Conservation (phyloP, 2,888 invertebrate genomes). For the Acheta domesticus region DNA sequence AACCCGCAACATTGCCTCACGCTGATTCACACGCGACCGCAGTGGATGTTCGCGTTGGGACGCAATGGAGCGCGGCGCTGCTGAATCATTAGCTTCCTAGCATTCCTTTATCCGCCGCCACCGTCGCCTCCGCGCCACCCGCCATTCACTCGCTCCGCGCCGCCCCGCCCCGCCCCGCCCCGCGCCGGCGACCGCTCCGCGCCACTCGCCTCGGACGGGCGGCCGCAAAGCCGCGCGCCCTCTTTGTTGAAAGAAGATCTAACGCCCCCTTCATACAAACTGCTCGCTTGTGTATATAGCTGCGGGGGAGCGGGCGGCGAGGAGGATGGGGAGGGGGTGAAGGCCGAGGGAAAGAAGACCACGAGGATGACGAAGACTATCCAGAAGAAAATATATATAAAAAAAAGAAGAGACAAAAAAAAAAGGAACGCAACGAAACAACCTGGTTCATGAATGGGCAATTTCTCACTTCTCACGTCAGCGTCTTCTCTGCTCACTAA, state of each 20-base stretch:
- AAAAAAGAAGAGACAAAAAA: not conserved
- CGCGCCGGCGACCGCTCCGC: no score
- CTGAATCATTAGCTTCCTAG: not conserved
- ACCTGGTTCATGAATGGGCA: slow-evolving; percentile 11
- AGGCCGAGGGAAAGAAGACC: not conserved
- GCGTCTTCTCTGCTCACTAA: slow-evolving; percentile 18
- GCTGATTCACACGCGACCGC: no score
- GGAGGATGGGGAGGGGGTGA: not conserved
- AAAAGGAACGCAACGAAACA: not conserved
- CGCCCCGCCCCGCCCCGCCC: no score
- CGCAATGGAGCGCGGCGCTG: not conserved
- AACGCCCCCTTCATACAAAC: slow-evolving; percentile 18
- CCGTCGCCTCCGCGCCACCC: not conserved
- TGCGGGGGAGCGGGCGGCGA: not conserved
- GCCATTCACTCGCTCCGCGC: no score
- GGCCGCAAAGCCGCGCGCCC: not conserved
- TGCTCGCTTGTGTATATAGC: slow-evolving; percentile 18
- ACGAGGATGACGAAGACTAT: not conserved
- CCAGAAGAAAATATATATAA: not conserved
- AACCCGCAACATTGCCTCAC: no score
- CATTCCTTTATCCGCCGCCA: not conserved
- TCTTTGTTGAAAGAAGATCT: slow-evolving; percentile 18
- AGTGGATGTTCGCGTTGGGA: no score
- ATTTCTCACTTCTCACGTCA: slow-evolving; percentile 10
- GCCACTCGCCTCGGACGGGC: no score